Base-by-base conservation (phyloP, 2,113 vertebrate genomes). In the Nanorana parkeri region DNA sequence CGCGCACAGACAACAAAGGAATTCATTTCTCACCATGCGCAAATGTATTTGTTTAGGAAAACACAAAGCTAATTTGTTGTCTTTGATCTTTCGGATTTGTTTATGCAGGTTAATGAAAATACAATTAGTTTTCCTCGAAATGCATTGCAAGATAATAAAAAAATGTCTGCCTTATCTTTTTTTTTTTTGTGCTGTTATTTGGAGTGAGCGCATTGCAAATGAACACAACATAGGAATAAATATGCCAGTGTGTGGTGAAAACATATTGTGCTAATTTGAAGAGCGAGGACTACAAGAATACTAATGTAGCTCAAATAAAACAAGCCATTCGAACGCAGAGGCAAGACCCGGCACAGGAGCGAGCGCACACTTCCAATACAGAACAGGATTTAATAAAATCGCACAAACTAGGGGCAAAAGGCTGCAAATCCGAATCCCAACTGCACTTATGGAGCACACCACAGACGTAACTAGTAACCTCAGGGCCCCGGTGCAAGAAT, bases 51-150 rank as follows among this genome's bases (percentile, higher is more conserved):
- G 58, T n/a, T 74, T 32, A 26, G 36, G 0, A 67, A 58, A 68
- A 4, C 15, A 78, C 8, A 52, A 29, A 24, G 17, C 17, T 76
- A 20, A 16, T 29, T 65, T 47, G 73, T 66, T 66, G 79, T 17
- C 60, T 81, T 81, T 81, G 60, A 81, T 81, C 60, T 61, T 17
- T 11, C 28, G 8, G 54, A 55, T 66, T 74, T 81, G 58, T 74
- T 81, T 81, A 61, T 41, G 55, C 68, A 55, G 68, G 68, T 72
- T 65, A 73, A 74, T 74, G 58, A 74, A 74, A 81, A 81, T 47
- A 74, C 68, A 81, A 81, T 81, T 61, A 64, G 58, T 51, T 72
- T 81, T 71, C 67, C 32, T 81, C 60, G 3, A 65, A 56, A 74
- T 74, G 51, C 52, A 24, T 80, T 64, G 71, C 3, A 10, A 80